Base-by-base conservation (phyloP, 2,888 invertebrate species). In the Proisotoma minuta region DNA sequence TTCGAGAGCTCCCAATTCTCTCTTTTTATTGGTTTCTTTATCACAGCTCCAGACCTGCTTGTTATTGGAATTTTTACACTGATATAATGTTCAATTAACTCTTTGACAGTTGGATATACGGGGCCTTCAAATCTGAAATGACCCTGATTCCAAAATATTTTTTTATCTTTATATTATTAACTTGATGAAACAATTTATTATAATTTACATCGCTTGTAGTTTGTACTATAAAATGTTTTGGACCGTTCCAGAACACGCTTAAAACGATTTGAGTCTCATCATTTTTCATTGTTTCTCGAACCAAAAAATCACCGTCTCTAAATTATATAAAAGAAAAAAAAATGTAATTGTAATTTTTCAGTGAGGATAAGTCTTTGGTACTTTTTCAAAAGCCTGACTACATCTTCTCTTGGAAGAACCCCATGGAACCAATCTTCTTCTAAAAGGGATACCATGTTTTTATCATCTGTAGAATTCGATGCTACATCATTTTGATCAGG, bases 161-260 rank as follows among this genome's bases (percentile, higher is more conserved):
- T 40, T 34, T n/a, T n/a, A n/a, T n/a, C n/a, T n/a, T n/a, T n/a
- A n/a, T n/a, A n/a, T n/a, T n/a, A n/a, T n/a, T n/a, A n/a, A n/a
- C n/a, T n/a, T n/a, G n/a, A n/a, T n/a, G n/a, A n/a, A n/a, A n/a
- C n/a, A n/a, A n/a, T n/a, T n/a, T n/a, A n/a, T 10, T 39, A 75
- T 39, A 15, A 18, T 78, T 78, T 78, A 91, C 92, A 83, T 95
- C 95, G 4, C 87, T 84, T 2, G 92, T 91, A 18, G 91, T 93
- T 82, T 96, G 96, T 63, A 97, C 94, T 74, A 97, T 96, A 77
- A 97, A 97, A 81, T 97, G 96, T 77, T 94, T 94, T 76, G 95
- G 93, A 22, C 93, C 92, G 63, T 91, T 89, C 95, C 96, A 96
- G 78, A 90, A 91, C 1, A 95, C 95, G 15, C 95, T 95, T 49